Evolutionary conservation across 2,888 invertebrate species (phyloP), one percentile per base, ranked within the genome.

Genomic region (Epirrhoe alternata): DNA sequence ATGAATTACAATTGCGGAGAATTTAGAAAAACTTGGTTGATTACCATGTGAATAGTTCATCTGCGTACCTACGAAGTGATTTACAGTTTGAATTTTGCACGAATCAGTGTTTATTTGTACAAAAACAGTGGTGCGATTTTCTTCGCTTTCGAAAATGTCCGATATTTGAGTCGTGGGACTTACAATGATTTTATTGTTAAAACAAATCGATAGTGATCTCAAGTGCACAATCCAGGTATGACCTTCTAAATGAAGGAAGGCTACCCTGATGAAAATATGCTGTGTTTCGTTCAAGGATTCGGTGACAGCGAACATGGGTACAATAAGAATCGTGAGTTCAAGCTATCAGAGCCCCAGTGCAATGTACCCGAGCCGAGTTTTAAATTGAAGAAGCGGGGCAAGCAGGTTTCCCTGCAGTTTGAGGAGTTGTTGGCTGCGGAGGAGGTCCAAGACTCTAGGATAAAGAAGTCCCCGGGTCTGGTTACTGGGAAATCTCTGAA

Each of bases 271-370:
- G 90, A 92, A 85, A 95, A 94, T 88, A 96, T 96, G 96, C 93
- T 95, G 87, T 95, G 95, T 91, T 95, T 95, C 80, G 95, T 95
- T 78, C 95, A 95, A 90, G 95, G 95, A 72, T 95, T 95, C 82
- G 94, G 95, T 71, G 89, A 92, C 73, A 85, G 85, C 69, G 87
- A 88, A 65, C 82, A 83, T 66, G 88, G 82, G 31, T 85, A 79
- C 69, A 87, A 80, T 62, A 88, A 87, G 71, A 85, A 76, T 76
- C 79, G 84, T 65, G 90, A 90, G 72, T 85, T 86, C 45, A 63
- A 53, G 64, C 78, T 75, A 64, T n/a, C 61, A 33, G 64, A 64
- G 35, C 33, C 68, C 14, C 82, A 82, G 61, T 79, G 81, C 62
- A 86, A 87, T 71, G 78, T 83, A 68, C 71, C 79, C 30, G 89